These are phyloP conservation scores for human DNA, from an alignment of 2,113 vertebrate species.

Conservation along the genomic window DNA sequence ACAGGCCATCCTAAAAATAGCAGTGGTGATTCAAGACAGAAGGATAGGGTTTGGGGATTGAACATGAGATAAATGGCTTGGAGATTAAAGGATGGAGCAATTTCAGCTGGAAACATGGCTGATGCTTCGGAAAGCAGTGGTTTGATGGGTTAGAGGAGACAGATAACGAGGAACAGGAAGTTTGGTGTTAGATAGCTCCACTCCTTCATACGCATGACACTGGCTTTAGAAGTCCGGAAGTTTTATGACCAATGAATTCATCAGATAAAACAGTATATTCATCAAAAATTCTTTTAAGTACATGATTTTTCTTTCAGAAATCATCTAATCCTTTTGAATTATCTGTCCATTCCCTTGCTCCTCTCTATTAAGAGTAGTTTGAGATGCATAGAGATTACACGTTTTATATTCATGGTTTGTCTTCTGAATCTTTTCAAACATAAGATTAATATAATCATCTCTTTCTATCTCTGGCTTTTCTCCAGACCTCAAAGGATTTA, in stretches of 20 bases:
- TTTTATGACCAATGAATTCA: not conserved
- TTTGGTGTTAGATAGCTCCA: fast-evolving
- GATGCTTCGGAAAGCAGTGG: not conserved
- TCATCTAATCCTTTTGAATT: not conserved
- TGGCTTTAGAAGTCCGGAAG: not conserved
- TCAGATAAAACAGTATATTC: not conserved
- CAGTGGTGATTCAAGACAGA: not conserved
- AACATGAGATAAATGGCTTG: not conserved
- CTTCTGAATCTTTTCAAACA: slow-evolving; percentile 55
- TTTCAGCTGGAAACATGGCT: not conserved
- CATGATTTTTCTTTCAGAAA: not conserved
- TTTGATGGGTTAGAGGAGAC: not conserved
- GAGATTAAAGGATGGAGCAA: not conserved
- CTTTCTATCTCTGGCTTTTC: slow-evolving; percentile 55
- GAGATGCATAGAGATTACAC: slow-evolving; percentile 45
- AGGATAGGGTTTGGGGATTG: not conserved
- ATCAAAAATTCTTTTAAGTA: not conserved
- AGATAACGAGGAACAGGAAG: not conserved
- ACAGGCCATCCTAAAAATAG: not conserved
- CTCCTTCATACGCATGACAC: not conserved
- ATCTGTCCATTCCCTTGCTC: not conserved
- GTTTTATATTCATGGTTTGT: slow-evolving; percentile 56
- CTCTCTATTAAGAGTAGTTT: slow-evolving; percentile 20
- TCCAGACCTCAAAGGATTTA: slow-evolving; percentile 53
- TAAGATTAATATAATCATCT: slow-evolving; percentile 44